Conservation (phyloP, 2,888 invertebrate genomes). For the Harpagoxenus sublaevis region DNA sequence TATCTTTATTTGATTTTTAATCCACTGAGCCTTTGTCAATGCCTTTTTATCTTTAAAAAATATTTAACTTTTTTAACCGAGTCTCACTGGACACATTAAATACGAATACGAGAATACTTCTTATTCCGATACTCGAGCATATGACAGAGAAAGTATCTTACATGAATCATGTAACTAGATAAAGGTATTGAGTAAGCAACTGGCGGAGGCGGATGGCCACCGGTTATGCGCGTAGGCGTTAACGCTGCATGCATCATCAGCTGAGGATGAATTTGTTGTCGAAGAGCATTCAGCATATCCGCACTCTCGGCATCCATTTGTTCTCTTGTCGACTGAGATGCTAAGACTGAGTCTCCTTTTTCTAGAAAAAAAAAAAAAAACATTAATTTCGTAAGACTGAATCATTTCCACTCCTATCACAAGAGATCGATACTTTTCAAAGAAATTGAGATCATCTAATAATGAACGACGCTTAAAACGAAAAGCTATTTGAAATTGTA, state of each 20-base stretch:
- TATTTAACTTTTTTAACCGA: background rate
- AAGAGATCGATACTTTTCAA: background rate
- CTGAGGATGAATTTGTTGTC: slow-evolving; percentile 91
- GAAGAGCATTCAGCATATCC: slow-evolving; percentile 90
- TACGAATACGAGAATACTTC: background rate
- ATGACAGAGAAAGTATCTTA: slow-evolving; percentile 74
- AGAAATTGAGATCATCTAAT: background rate
- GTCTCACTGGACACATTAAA: background rate
- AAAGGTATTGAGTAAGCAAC: slow-evolving; percentile 81
- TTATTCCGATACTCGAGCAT: background rate
- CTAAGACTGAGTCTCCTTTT: slow-evolving; percentile 78
- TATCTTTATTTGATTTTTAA: background rate
- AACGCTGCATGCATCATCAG: slow-evolving; percentile 89
- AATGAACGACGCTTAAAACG: background rate
- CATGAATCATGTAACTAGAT: slow-evolving; percentile 84
- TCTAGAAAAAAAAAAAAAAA: slow-evolving; percentile 67
- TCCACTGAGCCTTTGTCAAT: background rate
- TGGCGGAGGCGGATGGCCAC: slow-evolving; percentile 79
- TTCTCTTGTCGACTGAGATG: slow-evolving; percentile 75
- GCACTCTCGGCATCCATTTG: slow-evolving; percentile 87
- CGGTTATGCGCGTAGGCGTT: slow-evolving; percentile 87
- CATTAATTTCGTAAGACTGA: background rate
- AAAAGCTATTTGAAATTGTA: slow-evolving; percentile 11
- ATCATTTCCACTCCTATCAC: background rate
- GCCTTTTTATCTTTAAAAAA: background rate